phyloP scores from a whole-genome alignment of 1,140 invertebrate genomes.

The Eufriesea mexicana region DNA sequence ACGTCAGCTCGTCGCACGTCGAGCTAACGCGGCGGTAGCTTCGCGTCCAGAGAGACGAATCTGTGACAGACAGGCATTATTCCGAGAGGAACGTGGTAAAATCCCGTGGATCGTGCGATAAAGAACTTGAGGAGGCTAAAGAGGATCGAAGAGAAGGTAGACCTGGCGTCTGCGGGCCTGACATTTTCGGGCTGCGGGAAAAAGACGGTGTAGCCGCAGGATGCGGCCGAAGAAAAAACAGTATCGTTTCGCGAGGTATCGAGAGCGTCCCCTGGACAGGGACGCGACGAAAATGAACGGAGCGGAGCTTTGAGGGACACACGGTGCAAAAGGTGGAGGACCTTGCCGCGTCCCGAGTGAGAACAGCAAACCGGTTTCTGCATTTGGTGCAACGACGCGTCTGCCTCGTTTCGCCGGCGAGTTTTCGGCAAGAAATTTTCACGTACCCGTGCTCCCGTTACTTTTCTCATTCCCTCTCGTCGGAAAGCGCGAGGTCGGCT shows the following conservation, averaged over 20 bases:
- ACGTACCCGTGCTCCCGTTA: conserved; percentile 18
- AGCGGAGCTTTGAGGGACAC: conserved; percentile 39
- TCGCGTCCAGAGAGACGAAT: not conserved
- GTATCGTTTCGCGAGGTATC: conserved; percentile 27
- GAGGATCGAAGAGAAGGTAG: not conserved
- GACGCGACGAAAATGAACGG: conserved; percentile 40
- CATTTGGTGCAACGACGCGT: conserved; percentile 61
- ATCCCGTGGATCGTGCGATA: not conserved
- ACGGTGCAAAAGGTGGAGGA: conserved; percentile 52
- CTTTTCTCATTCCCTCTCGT: not conserved
- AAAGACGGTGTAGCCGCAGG: not conserved
- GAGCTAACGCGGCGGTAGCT: not conserved
- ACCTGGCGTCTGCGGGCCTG: not conserved
- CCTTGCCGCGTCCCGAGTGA: conserved; percentile 42
- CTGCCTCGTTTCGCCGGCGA: conserved; percentile 37
- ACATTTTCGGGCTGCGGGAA: conserved; percentile 6
- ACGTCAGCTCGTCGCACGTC: not conserved
- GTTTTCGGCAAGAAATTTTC: conserved; percentile 56
- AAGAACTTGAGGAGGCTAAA: not conserved
- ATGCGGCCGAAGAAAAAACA: conserved; percentile 41
- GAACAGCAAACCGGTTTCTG: conserved; percentile 67
- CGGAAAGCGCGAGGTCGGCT: conserved; percentile 10
- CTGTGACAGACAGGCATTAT: not conserved
- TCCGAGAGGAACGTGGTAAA: not conserved
- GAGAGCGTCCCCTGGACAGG: conserved; percentile 11